These are phyloP conservation scores for Eunapius fragilis DNA, from an alignment of 37 sponge, comb jelly and placozoan genomes.

Conservation along the genomic window DNA sequence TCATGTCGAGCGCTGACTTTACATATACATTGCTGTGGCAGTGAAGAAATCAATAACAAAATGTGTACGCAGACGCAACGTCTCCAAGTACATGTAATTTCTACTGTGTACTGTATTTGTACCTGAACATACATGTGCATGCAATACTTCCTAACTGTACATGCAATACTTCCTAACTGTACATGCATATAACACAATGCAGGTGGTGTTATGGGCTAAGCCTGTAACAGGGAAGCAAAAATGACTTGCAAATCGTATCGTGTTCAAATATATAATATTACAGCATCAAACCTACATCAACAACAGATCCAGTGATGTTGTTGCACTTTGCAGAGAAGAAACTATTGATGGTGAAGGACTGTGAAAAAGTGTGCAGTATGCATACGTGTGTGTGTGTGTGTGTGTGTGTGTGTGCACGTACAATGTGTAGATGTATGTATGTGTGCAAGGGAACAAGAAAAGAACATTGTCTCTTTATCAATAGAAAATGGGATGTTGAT, in stretches of 20 bases:
- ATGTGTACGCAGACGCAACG: too few species aligned
- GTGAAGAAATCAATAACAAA: too few species aligned
- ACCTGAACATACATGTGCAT: too few species aligned
- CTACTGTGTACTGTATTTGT: too few species aligned
- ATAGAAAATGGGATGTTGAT: background rate
- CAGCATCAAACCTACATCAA: background rate
- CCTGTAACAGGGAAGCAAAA: background rate
- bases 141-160: too few species aligned
- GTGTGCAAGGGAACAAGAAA: background rate
- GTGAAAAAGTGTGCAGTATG: background rate
- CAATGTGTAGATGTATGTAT: background rate
- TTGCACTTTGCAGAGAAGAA: slow-evolving; percentile 13
- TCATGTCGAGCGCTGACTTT: too few species aligned
- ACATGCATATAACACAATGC: too few species aligned
- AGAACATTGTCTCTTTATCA: slow-evolving; percentile 1
- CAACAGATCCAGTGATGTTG: background rate
- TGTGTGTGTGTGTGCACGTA: background rate
- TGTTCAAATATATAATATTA: background rate
- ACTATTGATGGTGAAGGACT: slow-evolving; percentile 16
- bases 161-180: too few species aligned
- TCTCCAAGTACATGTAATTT: too few species aligned
- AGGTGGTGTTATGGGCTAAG: background rate
- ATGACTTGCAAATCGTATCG: background rate
- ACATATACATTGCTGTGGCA: too few species aligned
- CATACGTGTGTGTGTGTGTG: background rate